Evolutionary conservation across 2,888 invertebrate genomes (phyloP), one percentile per base, ranked within the genome.

Genomic region (Molanna angustata): DNA sequence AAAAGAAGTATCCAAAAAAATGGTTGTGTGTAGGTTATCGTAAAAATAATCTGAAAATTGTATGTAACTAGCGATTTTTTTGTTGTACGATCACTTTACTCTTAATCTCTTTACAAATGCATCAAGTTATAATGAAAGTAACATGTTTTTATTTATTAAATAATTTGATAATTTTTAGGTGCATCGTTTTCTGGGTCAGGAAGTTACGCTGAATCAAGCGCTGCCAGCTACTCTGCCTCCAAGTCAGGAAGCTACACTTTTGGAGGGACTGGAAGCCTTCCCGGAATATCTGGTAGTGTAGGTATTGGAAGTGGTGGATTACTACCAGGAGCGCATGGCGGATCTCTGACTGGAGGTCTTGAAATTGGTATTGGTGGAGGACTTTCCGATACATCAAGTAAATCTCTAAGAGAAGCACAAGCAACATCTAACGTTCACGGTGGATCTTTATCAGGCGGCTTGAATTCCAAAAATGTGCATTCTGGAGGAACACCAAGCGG

Each of bases 161-260:
- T n/a, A n/a, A n/a, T n/a, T n/a, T n/a, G n/a, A n/a, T n/a, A n/a
- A n/a, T n/a, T n/a, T n/a, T n/a, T n/a, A n/a, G 37, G 69, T 65
- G 54, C 70, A 67, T 61, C 55, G 56, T 48, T 58, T 61, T 44
- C 64, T 62, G 51, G 69, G 66, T 57, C 68, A 64, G 71, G 80
- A 66, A 72, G 74, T 65, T 69, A 71, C 65, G 66, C 78, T 21
- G 68, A 74, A 61, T 69, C 76, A 0, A 69, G 72, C 21, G 65
- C 76, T 11, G 69, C 74, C 16, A 76, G 74, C 59, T 72, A 66
- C 37, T 68, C 76, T 13, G 68, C 75, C 32, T 67, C 75, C 21
- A 74, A 73, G 61, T 66, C 74, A 2, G 58, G 58, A 19, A 51
- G 54, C 21, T 75, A 67, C 59, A 72, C 67, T 61, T 74, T 66